These are phyloP conservation scores for Drosophila pachea DNA, from an alignment of 1,140 invertebrate species.

Conservation along the genomic window DNA sequence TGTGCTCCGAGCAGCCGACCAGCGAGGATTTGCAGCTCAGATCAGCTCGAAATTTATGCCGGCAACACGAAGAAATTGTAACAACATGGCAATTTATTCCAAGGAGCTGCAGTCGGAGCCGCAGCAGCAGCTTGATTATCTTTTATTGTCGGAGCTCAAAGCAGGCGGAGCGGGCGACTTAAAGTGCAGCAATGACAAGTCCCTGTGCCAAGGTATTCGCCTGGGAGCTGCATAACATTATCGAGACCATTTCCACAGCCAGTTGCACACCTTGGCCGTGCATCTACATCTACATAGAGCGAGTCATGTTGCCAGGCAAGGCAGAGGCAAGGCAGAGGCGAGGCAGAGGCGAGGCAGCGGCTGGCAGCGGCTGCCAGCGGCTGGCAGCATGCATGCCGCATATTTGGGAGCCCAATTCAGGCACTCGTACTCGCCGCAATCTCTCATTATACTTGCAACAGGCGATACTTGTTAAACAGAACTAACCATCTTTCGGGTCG, in stretches of 20 bases:
- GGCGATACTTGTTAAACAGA: neutral
- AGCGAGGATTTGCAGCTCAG: constrained; percentile 22
- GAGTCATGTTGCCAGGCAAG: neutral
- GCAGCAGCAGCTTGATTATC: constrained; percentile 59
- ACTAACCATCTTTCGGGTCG: constrained; percentile 17
- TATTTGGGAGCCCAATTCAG: constrained; percentile 20
- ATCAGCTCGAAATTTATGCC: constrained; percentile 61
- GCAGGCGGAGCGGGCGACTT: constrained; percentile 23
- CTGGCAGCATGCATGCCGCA: constrained; percentile 9
- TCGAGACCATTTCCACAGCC: constrained; percentile 44
- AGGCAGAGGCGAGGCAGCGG: neutral
- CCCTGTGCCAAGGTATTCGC: constrained; percentile 37
- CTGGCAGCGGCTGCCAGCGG: no score
- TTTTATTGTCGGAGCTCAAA: constrained; percentile 53
- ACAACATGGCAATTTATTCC: constrained; percentile 75
- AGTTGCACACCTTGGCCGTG: constrained; percentile 13
- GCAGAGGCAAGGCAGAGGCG: neutral
- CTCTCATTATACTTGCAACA: constrained; percentile 61
- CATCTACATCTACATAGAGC: constrained; percentile 12
- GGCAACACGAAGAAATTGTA: constrained; percentile 72
- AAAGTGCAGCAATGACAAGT: constrained; percentile 42
- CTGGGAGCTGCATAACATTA: constrained; percentile 61
- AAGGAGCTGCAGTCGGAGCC: constrained; percentile 43
- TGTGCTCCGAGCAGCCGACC: constrained; percentile 1
- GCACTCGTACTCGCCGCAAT: constrained; percentile 16